Conservation (phyloP, 2,113 vertebrate genomes). For the Cnemophilus loriae region DNA sequence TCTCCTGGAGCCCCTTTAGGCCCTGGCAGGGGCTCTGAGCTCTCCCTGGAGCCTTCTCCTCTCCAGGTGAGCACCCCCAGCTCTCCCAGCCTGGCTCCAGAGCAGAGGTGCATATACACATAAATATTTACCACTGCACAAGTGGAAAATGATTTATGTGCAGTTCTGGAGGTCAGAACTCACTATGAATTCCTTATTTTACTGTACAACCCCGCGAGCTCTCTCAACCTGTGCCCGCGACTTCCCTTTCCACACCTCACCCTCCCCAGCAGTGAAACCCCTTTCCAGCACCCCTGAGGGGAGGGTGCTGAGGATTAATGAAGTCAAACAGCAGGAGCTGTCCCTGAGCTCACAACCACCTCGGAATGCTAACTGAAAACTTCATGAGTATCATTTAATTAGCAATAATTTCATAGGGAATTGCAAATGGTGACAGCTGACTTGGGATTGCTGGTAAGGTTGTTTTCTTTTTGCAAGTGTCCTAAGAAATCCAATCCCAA, state of each 20-base stretch:
- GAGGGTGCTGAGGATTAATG: not conserved
- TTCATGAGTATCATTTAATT: not conserved
- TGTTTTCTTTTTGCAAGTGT: not conserved
- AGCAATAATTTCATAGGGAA: not conserved
- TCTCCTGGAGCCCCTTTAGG: not conserved
- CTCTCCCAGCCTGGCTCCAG: not conserved
- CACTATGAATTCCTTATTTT: not conserved
- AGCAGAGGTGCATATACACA: not conserved
- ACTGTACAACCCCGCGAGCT: not conserved
- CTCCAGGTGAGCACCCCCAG: accelerated
- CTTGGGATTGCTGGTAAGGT: not conserved
- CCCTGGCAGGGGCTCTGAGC: not conserved
- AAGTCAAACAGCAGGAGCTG: not conserved
- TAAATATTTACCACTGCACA: not conserved
- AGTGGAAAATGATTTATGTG: not conserved
- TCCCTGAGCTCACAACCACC: not conserved
- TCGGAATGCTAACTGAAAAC: not conserved
- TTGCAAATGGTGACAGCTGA: not conserved
- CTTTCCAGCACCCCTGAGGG: not conserved
- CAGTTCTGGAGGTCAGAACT: not conserved
- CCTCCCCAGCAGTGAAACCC: not conserved
- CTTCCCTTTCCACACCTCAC: not conserved
- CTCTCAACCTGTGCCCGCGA: not conserved
- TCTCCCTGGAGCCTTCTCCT: not conserved
- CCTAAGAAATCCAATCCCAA: not conserved